Percentiles rank a stretch among this genome's conserved stretches.
phyloP scores from a whole-genome alignment of 2,113 vertebrate genomes.

The Passer montanus region DNA sequence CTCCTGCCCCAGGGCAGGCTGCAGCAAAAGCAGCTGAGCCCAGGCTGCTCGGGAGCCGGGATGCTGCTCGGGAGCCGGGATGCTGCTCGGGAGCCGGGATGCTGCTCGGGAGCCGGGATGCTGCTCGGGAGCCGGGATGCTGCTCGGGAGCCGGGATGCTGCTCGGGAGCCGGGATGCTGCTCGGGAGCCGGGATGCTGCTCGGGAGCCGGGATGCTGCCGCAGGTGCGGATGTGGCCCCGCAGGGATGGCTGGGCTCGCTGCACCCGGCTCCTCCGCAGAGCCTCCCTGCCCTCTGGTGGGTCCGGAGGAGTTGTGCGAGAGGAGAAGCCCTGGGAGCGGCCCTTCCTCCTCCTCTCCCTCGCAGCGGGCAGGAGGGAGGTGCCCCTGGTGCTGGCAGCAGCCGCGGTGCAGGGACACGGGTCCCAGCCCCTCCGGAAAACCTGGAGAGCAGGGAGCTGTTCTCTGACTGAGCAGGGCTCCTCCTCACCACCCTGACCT shows the following conservation, averaged over 20 bases:
- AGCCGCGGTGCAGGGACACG: neutral
- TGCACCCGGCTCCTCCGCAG: neutral
- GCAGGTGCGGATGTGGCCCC: neutral
- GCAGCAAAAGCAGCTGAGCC: neutral
- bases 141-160: neutral
- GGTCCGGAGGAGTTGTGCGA: accelerated
- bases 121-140: neutral
- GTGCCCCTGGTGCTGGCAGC: neutral
- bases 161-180: neutral
- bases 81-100: neutral
- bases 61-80: neutral
- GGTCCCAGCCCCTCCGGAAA: neutral
- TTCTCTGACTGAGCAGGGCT: neutral
- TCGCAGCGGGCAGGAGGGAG: neutral
- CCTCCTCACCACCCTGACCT: neutral
- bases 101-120: neutral
- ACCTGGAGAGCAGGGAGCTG: neutral
- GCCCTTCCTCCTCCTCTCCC: neutral
- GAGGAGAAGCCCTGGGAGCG: neutral
- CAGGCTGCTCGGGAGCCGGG: neutral
- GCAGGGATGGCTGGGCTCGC: too few relatives aligned
- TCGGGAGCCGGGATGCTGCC: neutral
- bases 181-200: too few relatives aligned
- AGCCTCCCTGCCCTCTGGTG: neutral
- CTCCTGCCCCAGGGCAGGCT: neutral